Evolutionary conservation across 1,140 invertebrate species (phyloP).

Genomic region (Dryas iulia): DNA sequence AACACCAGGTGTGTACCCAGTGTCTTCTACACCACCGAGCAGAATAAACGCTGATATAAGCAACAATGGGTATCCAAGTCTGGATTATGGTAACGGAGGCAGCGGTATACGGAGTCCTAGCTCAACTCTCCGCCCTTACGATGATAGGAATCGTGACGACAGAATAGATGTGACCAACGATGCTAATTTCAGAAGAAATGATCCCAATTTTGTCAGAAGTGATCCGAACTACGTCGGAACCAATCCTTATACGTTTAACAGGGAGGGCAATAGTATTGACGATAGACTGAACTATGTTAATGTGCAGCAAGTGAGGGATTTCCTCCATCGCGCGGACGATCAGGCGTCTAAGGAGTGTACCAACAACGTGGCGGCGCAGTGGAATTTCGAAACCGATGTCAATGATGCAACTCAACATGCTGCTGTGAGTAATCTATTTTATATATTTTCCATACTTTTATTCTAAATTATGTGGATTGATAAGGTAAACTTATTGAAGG

Average conservation of each 20-base stretch:
- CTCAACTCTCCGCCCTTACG: slow-evolving; percentile 59
- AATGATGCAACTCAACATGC: slow-evolving; percentile 89
- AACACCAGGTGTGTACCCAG: slow-evolving; percentile 57
- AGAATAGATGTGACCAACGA: slow-evolving; percentile 69
- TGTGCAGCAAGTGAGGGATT: slow-evolving; percentile 66
- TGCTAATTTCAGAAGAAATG: slow-evolving; percentile 68
- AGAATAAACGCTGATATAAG: slow-evolving; percentile 74
- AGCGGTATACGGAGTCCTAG: slow-evolving; percentile 40
- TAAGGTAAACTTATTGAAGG: not conserved
- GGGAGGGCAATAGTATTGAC: slow-evolving; percentile 56
- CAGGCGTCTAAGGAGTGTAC: slow-evolving; percentile 89
- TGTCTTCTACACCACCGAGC: slow-evolving; percentile 65
- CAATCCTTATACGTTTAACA: slow-evolving; percentile 66
- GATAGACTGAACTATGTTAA: slow-evolving; percentile 59
- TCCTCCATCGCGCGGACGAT: slow-evolving; percentile 86
- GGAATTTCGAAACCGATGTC: slow-evolving; percentile 93
- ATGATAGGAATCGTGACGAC: slow-evolving; percentile 61
- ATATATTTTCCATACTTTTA: not conserved
- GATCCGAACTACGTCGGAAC: slow-evolving; percentile 66
- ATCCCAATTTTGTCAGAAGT: slow-evolving; percentile 65
- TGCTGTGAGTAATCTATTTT: slow-evolving; percentile 84
- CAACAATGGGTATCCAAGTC: slow-evolving; percentile 70
- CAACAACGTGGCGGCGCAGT: slow-evolving; percentile 90
- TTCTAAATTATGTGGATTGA: not conserved
- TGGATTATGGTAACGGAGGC: slow-evolving; percentile 53